These are phyloP conservation scores for Lepidonotus clava DNA, from an alignment of 2,888 invertebrate species.

Conservation along the genomic window DNA sequence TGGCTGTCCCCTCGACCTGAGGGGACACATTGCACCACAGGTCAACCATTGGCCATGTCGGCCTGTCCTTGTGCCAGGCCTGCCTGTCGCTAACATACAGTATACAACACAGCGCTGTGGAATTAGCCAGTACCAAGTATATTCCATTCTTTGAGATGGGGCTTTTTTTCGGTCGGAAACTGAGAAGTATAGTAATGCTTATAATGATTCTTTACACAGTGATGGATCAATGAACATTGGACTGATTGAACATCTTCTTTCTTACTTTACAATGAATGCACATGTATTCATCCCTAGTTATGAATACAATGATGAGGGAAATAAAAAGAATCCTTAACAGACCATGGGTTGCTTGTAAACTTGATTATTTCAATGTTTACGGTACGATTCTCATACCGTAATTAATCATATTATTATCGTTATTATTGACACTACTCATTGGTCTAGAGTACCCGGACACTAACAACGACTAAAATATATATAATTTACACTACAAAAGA, in stretches of 20 bases:
- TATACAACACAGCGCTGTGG: conserved; percentile 30
- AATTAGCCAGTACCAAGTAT: background rate
- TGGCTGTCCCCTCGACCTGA: conserved; percentile 13
- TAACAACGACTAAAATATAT: conserved; percentile 53
- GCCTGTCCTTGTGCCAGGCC: conserved; percentile 29
- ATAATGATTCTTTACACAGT: conserved; percentile 35
- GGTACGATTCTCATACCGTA: too few relatives aligned
- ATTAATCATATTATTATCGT: too few relatives aligned
- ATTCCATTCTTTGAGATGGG: background rate
- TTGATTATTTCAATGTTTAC: too few relatives aligned
- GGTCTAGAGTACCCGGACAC: conserved; percentile 14
- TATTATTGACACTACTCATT: too few relatives aligned
- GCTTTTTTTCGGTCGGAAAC: conserved; percentile 14
- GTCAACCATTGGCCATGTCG: background rate
- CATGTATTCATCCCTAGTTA: background rate
- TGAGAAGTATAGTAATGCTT: conserved; percentile 13
- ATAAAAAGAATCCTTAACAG: conserved; percentile 16
- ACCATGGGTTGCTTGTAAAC: too few relatives aligned
- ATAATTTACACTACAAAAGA: conserved; percentile 53
- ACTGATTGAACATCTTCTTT: conserved; percentile 3
- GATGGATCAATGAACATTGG: background rate
- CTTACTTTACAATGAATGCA: conserved; percentile 32
- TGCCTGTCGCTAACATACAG: conserved; percentile 10
- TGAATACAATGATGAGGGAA: background rate
- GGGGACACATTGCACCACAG: conserved; percentile 46